phyloP scores from a whole-genome alignment of 2,888 invertebrate genomes.

The Gari tellinella region DNA sequence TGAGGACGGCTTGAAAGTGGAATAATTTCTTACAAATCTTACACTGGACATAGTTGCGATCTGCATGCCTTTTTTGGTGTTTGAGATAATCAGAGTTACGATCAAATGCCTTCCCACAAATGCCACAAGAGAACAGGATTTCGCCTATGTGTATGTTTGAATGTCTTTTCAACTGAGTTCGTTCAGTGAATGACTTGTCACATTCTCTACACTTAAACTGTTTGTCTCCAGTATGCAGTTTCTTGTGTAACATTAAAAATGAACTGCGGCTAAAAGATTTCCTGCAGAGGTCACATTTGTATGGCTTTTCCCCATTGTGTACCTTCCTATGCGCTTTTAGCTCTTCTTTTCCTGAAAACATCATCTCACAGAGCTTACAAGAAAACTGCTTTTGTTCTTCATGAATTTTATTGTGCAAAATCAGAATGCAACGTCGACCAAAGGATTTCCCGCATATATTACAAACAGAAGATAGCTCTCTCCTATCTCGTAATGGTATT shows the following conservation, averaged over 20 bases:
- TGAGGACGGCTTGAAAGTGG: too few relatives aligned
- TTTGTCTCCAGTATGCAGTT: constrained; percentile 15
- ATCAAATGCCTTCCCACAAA: constrained; percentile 9
- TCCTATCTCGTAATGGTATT: too few relatives aligned
- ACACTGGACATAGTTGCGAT: too few relatives aligned
- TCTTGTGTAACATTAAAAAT: not conserved
- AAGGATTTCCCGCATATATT: too few relatives aligned
- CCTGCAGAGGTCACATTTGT: constrained; percentile 16
- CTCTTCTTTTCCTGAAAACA: constrained; percentile 2
- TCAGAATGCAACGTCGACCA: too few relatives aligned
- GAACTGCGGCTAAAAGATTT: not conserved
- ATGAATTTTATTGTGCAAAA: too few relatives aligned
- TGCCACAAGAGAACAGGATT: constrained; percentile 3
- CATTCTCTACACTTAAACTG: constrained; percentile 9
- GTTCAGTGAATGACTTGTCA: constrained; percentile 4
- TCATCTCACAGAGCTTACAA: constrained; percentile 12
- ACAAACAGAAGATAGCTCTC: too few relatives aligned
- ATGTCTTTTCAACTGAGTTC: constrained; percentile 5
- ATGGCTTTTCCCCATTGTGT: constrained; percentile 17
- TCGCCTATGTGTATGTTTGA: not conserved
- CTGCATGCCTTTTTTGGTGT: too few relatives aligned
- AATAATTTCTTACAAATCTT: too few relatives aligned
- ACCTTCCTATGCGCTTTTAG: constrained; percentile 7
- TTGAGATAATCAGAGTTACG: too few relatives aligned
- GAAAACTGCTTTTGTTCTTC: constrained; percentile 4